Evolutionary conservation across 2,113 vertebrate species (phyloP), one percentile per base, ranked within the genome.

Genomic region (Salminus brasiliensis): DNA sequence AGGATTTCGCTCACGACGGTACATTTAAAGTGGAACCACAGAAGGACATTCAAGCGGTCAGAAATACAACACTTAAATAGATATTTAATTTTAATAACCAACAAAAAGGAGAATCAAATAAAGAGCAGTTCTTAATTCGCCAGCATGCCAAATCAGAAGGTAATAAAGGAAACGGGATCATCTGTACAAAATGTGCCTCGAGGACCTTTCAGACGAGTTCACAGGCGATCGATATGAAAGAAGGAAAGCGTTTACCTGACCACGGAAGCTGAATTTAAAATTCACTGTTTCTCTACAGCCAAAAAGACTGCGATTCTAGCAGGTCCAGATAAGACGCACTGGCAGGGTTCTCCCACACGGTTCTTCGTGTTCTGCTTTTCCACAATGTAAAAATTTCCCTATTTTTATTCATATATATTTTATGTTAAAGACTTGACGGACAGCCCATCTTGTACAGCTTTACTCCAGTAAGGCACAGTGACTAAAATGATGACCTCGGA

Each of bases 401-500:
- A 34, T 9, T 69, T 43, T 16, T 43, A 7, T 1, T 21, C 25
- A 15, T 13, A n/a, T 57, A 6, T 74, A 21, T 62, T 18, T 32
- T 41, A 47, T 65, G 45, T 32, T 53, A 55, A 52, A 52, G 16
- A 52, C 49, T 62, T 53, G 60, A 73, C 41, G 60, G 47, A 80
- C 71, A 74, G 34, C 78, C 71, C 52, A 25, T 73, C 52, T 41
- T 39, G 23, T 68, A 68, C 80, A 81, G 82, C 57, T 81, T 71
- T 62, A 69, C 55, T 88, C 87, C 89, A 89, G 76, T 93, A 94
- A 94, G 93, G 93, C 93, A 94, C 93, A 87, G 92, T 91, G 89
- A 93, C 91, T 84, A 87, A 90, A 88, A 83, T 27, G 84, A 87
- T 70, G 74, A 72, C 62, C 62, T 65, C n/a, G 25, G 68, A 53